Conservation (phyloP, 2,113 vertebrate species). For the Marmota flaviventris region DNA sequence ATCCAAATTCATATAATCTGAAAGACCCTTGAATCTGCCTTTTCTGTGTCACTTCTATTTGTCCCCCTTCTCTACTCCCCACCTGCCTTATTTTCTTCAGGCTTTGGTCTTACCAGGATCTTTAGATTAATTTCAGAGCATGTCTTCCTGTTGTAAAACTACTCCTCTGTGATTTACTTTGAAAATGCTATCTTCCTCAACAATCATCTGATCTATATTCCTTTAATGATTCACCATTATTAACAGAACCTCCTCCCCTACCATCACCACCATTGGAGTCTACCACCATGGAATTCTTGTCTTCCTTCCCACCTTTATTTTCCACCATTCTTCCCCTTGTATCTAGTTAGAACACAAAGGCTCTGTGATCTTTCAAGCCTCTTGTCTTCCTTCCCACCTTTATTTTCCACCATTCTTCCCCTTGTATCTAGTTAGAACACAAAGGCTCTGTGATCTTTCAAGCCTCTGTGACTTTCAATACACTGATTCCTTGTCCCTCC, state of each 20-base stretch:
- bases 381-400: not conserved
- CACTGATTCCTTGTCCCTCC: not conserved
- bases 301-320: not conserved
- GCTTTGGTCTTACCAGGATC: not conserved
- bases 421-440: not conserved
- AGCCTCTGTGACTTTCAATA: not conserved
- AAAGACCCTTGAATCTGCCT: not conserved
- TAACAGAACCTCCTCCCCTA: rapidly evolving
- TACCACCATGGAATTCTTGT: not conserved
- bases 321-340: not conserved
- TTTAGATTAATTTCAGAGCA: not conserved
- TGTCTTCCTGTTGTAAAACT: not conserved
- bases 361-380: not conserved
- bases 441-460: not conserved
- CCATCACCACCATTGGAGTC: too few relatives aligned
- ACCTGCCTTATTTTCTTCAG: not conserved
- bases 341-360: not conserved
- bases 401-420: not conserved
- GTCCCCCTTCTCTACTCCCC: not conserved
- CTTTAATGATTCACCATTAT: not conserved
- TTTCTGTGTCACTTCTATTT: not conserved
- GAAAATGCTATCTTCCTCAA: slow-evolving; percentile 39
- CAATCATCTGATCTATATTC: not conserved
- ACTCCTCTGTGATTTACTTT: not conserved
- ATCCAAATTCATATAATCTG: not conserved